Evolutionary conservation across 2,797 vertebrate species (phyloP).

Genomic region (Alectoris magna): DNA sequence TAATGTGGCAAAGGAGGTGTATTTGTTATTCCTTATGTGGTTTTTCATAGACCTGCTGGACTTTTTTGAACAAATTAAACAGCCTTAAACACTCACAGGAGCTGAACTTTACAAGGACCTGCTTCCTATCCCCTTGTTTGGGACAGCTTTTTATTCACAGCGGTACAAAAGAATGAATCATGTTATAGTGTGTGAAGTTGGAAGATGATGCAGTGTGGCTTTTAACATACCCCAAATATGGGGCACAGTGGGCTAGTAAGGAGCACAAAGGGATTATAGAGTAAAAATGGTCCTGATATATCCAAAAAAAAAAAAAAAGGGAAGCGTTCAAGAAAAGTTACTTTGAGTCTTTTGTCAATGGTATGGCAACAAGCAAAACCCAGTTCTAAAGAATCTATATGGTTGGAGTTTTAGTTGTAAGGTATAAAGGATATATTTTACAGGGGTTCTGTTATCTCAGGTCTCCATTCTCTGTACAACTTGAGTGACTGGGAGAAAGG

Average conservation of each 20-base stretch:
- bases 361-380: conserved; percentile 31
- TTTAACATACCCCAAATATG: conserved; percentile 53
- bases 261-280: conserved; percentile 36
- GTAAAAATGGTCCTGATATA: neutral
- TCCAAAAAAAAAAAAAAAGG: conserved; percentile 55
- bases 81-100: conserved; percentile 4
- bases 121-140: neutral
- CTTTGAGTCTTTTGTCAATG: conserved; percentile 66
- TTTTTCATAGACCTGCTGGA: conserved; percentile 13
- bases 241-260: conserved; percentile 51
- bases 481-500: conserved; percentile 20
- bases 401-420: conserved; percentile 40
- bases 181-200: conserved; percentile 24
- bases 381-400: conserved; percentile 34
- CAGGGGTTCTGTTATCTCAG: conserved; percentile 33
- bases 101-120: conserved; percentile 21
- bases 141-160: conserved; percentile 17
- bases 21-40: neutral
- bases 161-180: conserved; percentile 46
- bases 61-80: conserved; percentile 27
- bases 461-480: conserved; percentile 26
- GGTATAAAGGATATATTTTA: conserved; percentile 38
- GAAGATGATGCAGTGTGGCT: conserved; percentile 32
- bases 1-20: neutral
- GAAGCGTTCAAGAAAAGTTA: conserved; percentile 58